A percentile compares a stretch with the other conserved stretches of the same genome.
phyloP scores from a whole-genome alignment of 2,113 vertebrate genomes.

The Cebidichthys violaceus region DNA sequence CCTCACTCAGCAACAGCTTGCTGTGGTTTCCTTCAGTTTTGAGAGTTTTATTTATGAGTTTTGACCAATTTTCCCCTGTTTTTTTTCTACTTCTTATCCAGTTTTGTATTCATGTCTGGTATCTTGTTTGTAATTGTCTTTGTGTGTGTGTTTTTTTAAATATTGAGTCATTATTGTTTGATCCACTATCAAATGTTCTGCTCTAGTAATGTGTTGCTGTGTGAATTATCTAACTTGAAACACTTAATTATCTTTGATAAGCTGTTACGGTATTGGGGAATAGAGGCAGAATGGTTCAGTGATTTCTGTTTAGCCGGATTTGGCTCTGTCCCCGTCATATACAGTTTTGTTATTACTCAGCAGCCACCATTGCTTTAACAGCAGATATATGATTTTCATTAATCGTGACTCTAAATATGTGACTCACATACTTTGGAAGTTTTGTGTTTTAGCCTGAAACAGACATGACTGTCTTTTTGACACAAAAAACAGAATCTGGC shows the following conservation, averaged over 20 bases:
- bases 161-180: constrained; percentile 15
- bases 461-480: constrained; percentile 34
- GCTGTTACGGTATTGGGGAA: constrained; percentile 40
- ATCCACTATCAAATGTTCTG: constrained; percentile 17
- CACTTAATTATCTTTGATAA: constrained; percentile 65
- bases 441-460: constrained; percentile 14
- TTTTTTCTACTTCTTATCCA: not conserved
- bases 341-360: constrained; percentile 38
- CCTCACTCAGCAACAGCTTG: not conserved
- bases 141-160: not conserved
- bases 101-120: not conserved
- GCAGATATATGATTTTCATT: constrained; percentile 47
- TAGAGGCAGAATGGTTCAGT: constrained; percentile 54
- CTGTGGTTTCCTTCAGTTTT: not conserved
- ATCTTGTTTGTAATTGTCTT: constrained; percentile 16
- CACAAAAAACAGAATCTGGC: constrained; percentile 37
- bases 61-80: not conserved
- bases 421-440: constrained; percentile 26
- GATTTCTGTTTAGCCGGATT: constrained; percentile 51
- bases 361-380: constrained; percentile 10
- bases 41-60: not conserved
- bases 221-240: constrained; percentile 45
- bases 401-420: constrained; percentile 36
- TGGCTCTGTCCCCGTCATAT: constrained; percentile 7
- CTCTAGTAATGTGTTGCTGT: constrained; percentile 13